phyloP scores from a whole-genome alignment of 2,797 vertebrate genomes.

The Cynodonichthys magdalenae region DNA sequence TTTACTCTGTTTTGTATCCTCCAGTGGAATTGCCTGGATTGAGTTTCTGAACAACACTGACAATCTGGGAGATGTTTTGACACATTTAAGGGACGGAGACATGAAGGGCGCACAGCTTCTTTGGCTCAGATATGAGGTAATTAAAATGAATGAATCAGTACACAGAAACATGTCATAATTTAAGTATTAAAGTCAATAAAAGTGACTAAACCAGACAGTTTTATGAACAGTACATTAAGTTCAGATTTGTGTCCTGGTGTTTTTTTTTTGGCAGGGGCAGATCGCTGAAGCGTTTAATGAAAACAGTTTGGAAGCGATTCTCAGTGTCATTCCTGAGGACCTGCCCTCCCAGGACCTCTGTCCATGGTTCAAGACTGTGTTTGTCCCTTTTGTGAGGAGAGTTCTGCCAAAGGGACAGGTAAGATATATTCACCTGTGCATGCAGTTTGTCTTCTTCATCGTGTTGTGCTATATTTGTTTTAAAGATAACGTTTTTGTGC shows the following conservation, averaged over 20 bases:
- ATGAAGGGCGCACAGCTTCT: slow-evolving; percentile 89
- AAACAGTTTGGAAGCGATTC: slow-evolving; percentile 83
- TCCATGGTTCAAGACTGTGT: slow-evolving; percentile 88
- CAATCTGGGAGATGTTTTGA: slow-evolving; percentile 83
- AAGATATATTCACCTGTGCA: slow-evolving; percentile 6
- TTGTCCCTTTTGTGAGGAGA: slow-evolving; percentile 90
- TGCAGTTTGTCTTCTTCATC: neutral
- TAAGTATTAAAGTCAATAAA: neutral
- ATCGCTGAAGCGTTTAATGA: slow-evolving; percentile 86
- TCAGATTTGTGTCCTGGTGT: slow-evolving; percentile 8
- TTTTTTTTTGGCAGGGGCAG: slow-evolving; percentile 80
- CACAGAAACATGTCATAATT: neutral
- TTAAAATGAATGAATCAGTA: neutral
- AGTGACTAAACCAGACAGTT: neutral
- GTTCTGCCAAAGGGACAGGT: slow-evolving; percentile 90
- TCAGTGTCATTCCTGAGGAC: slow-evolving; percentile 83
- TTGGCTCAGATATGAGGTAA: slow-evolving; percentile 93
- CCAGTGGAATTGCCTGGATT: slow-evolving; percentile 91
- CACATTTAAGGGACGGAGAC: slow-evolving; percentile 85
- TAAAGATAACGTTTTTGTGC: slow-evolving; percentile 1
- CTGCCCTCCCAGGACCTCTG: slow-evolving; percentile 84
- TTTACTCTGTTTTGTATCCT: slow-evolving; percentile 15
- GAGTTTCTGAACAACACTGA: slow-evolving; percentile 92
- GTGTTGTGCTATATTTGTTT: neutral
- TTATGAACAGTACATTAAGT: neutral